Conservation (phyloP, 2,113 vertebrate genomes). For the Ginglymostoma cirratum region DNA sequence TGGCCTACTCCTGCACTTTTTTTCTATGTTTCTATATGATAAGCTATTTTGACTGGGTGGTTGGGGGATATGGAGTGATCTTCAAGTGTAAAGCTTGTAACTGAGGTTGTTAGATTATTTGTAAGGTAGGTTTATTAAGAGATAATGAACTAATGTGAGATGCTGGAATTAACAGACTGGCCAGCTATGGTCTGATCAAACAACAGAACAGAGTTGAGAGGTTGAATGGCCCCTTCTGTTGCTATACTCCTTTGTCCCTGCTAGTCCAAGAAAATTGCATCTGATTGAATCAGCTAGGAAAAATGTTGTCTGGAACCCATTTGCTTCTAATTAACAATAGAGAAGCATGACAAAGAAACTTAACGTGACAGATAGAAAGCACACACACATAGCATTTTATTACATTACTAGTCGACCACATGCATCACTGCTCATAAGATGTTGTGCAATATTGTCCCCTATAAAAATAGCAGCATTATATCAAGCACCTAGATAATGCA, state of each 20-base stretch:
- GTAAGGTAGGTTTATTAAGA: background rate
- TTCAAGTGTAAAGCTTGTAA: background rate
- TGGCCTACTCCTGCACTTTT: no score
- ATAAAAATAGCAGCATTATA: background rate
- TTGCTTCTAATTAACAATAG: constrained; percentile 2
- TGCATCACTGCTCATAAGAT: background rate
- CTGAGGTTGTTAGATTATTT: no score
- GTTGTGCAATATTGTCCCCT: background rate
- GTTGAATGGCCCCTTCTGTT: no score
- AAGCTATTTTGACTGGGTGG: background rate
- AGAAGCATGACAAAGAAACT: background rate
- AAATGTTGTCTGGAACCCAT: background rate
- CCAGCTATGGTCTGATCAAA: no score
- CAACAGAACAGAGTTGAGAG: no score
- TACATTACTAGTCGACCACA: background rate
- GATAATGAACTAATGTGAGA: background rate
- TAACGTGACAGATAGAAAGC: background rate
- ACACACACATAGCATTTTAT: background rate
- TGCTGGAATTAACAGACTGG: background rate
- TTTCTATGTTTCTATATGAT: no score
- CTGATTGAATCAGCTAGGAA: background rate
- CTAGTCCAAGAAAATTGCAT: background rate
- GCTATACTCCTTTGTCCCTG: background rate
- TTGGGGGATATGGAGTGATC: background rate
- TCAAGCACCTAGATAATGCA: background rate